Base-by-base conservation (phyloP, 1,140 invertebrate species). In the Drosophila prosaltans region DNA sequence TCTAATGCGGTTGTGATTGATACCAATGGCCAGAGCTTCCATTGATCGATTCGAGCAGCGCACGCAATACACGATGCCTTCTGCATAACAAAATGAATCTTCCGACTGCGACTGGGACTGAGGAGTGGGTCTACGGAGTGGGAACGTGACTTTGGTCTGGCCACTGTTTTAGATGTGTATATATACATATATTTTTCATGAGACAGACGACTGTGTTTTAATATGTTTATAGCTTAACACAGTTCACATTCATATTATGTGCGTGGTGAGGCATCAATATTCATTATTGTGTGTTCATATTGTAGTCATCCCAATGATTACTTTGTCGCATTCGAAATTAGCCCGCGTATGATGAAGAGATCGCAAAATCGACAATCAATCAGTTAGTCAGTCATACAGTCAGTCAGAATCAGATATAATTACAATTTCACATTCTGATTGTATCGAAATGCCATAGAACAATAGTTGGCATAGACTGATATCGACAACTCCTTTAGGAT, bases 21-120 rank as follows among this genome's bases (percentile, higher is more conserved):
- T 78, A 65, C 67, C 67, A 62, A 32, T 8, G 21, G 24, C 24
- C 9, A 51, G 16, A 72, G 75, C 74, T 60, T 77, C 72, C 82
- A 86, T 86, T 86, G 83, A 86, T 86, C 80, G 69, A 86, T 77
- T 88, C 69, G 83, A 51, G 40, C 39, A 65, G 74, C 74, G 72
- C 78, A 81, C 81, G 81, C 81, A 81, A 64, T 48, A 16, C 58
- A 48, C 72, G 59, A 89, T 84, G 68, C 51, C 10, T 65, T 54
- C 7, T 58, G 83, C 83, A 86, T 86, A 83, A 55, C 65, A 88
- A 86, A 71, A 65, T 11, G 1, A 7, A 16, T 24, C 30, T 11
- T 54, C 48, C 36, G 61, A 59, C 41, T 36, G 32, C 4, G 3
- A 51, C 61, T 71, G 10, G 39, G 36, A 21, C 28, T 54, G 30